Conservation (phyloP, 1,140 invertebrate species). For the Monochamus saltuarius region DNA sequence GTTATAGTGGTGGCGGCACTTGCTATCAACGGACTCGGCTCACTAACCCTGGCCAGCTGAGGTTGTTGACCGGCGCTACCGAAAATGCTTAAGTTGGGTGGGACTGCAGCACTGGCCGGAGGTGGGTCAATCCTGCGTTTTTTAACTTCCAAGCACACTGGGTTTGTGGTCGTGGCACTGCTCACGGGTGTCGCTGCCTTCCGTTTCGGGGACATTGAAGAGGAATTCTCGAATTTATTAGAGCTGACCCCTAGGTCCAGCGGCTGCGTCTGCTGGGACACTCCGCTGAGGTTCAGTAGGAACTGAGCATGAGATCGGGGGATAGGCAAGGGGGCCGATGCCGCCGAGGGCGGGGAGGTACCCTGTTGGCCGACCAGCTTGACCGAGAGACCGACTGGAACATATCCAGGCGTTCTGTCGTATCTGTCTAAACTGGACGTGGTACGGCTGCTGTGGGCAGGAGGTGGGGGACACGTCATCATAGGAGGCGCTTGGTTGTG, state of each 20-base stretch:
- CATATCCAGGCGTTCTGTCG: constrained; percentile 8
- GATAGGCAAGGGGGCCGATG: constrained; percentile 56
- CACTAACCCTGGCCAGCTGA: constrained; percentile 63
- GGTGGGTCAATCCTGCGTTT: constrained; percentile 54
- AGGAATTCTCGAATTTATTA: constrained; percentile 53
- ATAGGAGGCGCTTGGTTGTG: constrained; percentile 44
- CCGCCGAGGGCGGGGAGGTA: constrained; percentile 56
- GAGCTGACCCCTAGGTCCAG: constrained; percentile 68
- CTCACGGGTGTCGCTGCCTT: constrained; percentile 54
- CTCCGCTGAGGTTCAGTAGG: constrained; percentile 50
- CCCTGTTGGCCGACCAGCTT: constrained; percentile 48
- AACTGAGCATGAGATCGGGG: constrained; percentile 54
- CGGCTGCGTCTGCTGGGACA: constrained; percentile 66
- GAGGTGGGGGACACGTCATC: constrained; percentile 57
- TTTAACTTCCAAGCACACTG: constrained; percentile 59
- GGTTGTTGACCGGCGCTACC: constrained; percentile 42
- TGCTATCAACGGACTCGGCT: constrained; percentile 70
- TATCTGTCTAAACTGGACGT: constrained; percentile 28
- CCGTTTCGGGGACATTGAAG: constrained; percentile 58
- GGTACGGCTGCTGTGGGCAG: constrained; percentile 57
- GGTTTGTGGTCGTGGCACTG: constrained; percentile 36
- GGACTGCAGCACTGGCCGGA: constrained; percentile 32
- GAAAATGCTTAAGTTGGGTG: constrained; percentile 22
- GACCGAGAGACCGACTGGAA: constrained; percentile 53
- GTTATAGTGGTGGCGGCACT: constrained; percentile 73